Evolutionary conservation across 2,888 invertebrate genomes (phyloP), one percentile per base, ranked within the genome.

Genomic region (Diarsia rubi): DNA sequence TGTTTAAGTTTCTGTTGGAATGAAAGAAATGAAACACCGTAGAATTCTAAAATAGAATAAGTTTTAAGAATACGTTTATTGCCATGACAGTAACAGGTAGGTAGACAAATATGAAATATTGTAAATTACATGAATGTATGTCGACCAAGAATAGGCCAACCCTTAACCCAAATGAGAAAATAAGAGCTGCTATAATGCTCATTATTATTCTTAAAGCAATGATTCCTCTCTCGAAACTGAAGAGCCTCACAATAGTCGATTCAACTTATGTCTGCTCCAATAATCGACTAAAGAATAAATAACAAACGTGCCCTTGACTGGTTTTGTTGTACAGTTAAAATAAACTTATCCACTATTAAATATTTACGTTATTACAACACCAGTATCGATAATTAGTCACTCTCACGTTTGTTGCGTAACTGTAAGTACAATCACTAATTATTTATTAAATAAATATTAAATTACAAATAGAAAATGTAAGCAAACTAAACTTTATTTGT

Each of bases 331-430:
- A 69, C 31, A 65, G 54, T 47, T 73, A 70, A 68, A 70, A 75
- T 69, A 78, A 74, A 78, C 63, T 65, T 69, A 69, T 59, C 27
- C 5, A 69, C 37, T 42, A 42, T 69, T 75, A 62, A 67, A 77
- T 79, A 81, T 64, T 75, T 69, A 74, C 37, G 73, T 80, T 81
- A 84, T 88, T 85, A 86, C 88, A 83, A 89, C 88, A 90, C 85
- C 67, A 45, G 68, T 72, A 83, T 75, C 80, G 75, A 88, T 89
- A 89, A 90, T 91, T 88, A 90, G 84, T 86, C 75, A 85, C 83
- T 83, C 82, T 80, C 78, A 84, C 86, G 65, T 57, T 81, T 82
- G 79, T 90, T 91, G 85, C 86, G 85, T 83, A 88, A 90, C 82
- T 83, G 74, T 79, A 80, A 68, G 74, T 82, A 85, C 83, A 87